These are phyloP conservation scores for Pachyrhynchus sulphureomaculatus DNA, from an alignment of 1,140 invertebrate species.

Conservation along the genomic window DNA sequence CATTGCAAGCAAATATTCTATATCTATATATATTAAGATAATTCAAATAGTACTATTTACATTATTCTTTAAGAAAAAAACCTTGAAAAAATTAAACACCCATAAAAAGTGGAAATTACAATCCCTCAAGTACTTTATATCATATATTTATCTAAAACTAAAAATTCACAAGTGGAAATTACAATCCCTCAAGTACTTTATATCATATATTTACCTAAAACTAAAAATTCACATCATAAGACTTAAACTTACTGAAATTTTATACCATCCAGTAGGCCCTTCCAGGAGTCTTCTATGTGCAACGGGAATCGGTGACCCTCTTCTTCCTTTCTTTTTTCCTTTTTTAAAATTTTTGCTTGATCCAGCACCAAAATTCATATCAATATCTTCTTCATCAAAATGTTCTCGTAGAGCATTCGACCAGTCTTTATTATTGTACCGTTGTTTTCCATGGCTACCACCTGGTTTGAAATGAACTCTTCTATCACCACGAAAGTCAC, in stretches of 20 bases:
- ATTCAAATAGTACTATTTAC: no score
- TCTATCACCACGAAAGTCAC: slow-evolving; percentile 15
- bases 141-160: no score
- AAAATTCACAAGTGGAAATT: no score
- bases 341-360: slow-evolving; percentile 43
- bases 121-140: no score
- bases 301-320: slow-evolving; percentile 51
- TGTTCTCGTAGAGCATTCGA: slow-evolving; percentile 50
- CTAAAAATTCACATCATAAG: slow-evolving; percentile 7
- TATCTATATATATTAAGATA: no score
- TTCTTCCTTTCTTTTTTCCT: slow-evolving; percentile 44
- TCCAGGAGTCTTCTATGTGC: slow-evolving; percentile 52
- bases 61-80: no score
- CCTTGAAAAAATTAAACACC: no score
- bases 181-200: no score
- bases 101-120: no score
- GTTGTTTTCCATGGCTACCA: slow-evolving; percentile 49
- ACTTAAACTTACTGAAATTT: slow-evolving; percentile 60
- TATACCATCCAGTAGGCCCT: slow-evolving; percentile 60
- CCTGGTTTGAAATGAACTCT: slow-evolving; percentile 58
- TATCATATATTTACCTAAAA: no score
- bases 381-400: slow-evolving; percentile 60
- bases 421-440: slow-evolving; percentile 53
- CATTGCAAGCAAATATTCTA: no score
- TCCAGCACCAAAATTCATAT: slow-evolving; percentile 53